Evolutionary conservation across 53 echinoderm and acorn worm genomes (phyloP), one percentile per base, ranked within the genome.

Genomic region (Paelopatides confundens): DNA sequence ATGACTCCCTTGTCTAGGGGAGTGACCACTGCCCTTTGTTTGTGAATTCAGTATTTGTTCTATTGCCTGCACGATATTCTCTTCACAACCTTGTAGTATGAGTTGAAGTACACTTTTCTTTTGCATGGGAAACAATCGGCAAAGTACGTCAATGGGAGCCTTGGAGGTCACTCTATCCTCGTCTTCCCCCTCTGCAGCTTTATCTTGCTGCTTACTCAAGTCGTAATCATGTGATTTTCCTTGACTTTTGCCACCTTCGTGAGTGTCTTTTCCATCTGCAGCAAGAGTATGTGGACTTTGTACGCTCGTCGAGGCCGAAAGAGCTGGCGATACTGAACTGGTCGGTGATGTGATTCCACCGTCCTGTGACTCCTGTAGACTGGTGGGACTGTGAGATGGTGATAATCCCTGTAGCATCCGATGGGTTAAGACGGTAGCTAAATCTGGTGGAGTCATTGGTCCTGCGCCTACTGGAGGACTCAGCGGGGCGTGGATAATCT

Each of bases 1-100:
- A 71, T 52, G n/a, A 88, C 46, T 1, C 15, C 52, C 79, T 18
- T 48, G 54, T 30, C 79, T 53, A 6, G 81, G 32, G n/a, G 71
- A 76, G 67, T 52, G 90, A 81, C 62, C 81, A 81, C n/a, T 65
- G 43, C 52, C 79, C 33, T 79, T 79, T 26, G 51, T 87, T 36
- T 98, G 95, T 58, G 88, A 96, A 62, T 94, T 94, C n/a, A 98
- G 82, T 34, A 98, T 81, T 81, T 98, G 98, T 79, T 98, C 98
- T 67, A 98, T 98, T 15, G 98, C 93, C 85, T 98, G 98, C 2
- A 95, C 94, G 15, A 98, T 90, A 62, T 98, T 93, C 0, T 95
- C 98, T 18, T 95, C 93, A 78, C 98, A 98, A 6, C 95, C 95
- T 86, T 98, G 95, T 23, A 98, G 82, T 52, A 95, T 94, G 10